Percentiles rank a stretch among this genome's conserved stretches.
These are phyloP conservation scores for Gnathonemus echidnorhynchus DNA, from an alignment of 2,113 vertebrate species.

Conservation along the genomic window DNA sequence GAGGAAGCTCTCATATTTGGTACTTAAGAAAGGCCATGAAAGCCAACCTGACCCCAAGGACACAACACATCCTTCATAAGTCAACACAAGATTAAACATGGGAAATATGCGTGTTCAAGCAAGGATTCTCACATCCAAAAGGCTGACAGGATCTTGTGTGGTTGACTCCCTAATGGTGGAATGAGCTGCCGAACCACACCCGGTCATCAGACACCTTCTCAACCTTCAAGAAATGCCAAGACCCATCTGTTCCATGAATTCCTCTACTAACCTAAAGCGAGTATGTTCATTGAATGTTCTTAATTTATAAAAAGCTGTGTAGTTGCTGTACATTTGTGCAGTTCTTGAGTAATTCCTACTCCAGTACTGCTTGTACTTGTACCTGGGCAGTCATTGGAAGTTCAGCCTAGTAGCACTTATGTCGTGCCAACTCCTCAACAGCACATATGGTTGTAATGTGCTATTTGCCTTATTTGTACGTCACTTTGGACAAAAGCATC, in stretches of 20 bases:
- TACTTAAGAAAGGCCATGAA: neutral
- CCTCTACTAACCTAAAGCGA: neutral
- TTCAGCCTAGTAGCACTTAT: neutral
- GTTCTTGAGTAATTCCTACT: neutral
- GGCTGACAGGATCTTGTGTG: neutral
- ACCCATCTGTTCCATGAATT: neutral
- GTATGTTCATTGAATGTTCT: neutral
- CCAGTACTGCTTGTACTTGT: neutral
- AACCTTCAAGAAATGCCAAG: neutral
- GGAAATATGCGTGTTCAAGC: neutral
- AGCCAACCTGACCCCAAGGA: neutral
- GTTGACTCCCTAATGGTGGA: neutral
- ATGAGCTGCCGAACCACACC: neutral
- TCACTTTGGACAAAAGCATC: no score
- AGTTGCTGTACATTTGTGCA: neutral
- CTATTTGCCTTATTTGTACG: no score
- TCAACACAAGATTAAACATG: neutral
- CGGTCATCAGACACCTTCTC: neutral
- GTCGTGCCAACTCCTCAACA: neutral
- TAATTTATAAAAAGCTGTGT: neutral
- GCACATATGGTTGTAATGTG: neutral
- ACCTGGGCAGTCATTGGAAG: neutral
- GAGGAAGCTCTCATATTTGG: neutral
- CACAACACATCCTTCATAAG: neutral
- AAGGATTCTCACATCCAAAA: neutral